phyloP scores from a whole-genome alignment of 2,797 vertebrate species.

The Smutsia gigantea region DNA sequence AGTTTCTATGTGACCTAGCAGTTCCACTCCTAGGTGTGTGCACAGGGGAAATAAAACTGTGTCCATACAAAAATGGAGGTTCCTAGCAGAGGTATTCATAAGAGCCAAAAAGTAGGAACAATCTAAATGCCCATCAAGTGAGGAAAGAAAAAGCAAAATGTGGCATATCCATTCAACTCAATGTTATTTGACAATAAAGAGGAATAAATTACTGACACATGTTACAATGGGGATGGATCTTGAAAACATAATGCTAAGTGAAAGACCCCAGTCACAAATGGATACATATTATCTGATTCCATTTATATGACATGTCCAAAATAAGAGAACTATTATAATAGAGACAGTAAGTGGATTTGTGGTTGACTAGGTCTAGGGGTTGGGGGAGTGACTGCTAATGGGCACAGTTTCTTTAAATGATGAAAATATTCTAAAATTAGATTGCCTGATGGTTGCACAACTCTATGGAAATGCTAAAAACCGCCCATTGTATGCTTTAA shows the following conservation, averaged over 20 bases:
- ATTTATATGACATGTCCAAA: background rate
- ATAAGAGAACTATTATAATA: background rate
- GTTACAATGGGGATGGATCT: background rate
- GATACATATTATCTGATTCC: background rate
- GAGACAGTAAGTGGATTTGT: background rate
- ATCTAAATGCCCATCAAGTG: background rate
- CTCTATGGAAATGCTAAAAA: background rate
- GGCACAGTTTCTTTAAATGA: background rate
- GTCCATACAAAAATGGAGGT: background rate
- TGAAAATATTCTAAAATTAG: background rate
- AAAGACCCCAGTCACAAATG: background rate
- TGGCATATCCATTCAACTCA: background rate
- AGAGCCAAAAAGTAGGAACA: background rate
- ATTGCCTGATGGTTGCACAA: background rate
- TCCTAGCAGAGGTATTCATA: background rate
- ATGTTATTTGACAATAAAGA: background rate
- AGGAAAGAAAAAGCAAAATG: background rate
- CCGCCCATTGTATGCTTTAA: background rate
- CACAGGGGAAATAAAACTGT: background rate
- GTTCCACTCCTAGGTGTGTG: background rate
- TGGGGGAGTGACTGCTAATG: rapidly evolving
- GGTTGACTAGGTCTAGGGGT: rapidly evolving
- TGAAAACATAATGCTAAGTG: background rate
- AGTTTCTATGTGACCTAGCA: background rate
- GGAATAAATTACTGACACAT: background rate